Evolutionary conservation across 2,888 invertebrate species (phyloP).

Genomic region (Drosophila pseudotakahashii): DNA sequence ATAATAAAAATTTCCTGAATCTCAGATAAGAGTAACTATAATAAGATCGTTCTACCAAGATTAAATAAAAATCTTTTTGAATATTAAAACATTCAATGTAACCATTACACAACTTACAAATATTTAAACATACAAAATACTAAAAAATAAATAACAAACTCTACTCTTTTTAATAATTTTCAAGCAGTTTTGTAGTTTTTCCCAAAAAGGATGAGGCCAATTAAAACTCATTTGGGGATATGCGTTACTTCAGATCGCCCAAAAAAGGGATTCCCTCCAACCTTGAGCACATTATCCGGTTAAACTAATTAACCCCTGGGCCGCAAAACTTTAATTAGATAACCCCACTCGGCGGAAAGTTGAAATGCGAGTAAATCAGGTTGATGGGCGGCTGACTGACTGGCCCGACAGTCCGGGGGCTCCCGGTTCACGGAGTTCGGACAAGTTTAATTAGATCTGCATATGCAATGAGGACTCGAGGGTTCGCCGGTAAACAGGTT

Average conservation of each 20-base stretch:
- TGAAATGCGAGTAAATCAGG: slow-evolving; percentile 57
- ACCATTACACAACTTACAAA: too few species aligned
- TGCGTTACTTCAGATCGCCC: not conserved
- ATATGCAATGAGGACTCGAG: slow-evolving; percentile 55
- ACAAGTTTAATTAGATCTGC: slow-evolving; percentile 75
- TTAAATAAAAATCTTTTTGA: too few species aligned
- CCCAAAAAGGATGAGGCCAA: too few species aligned
- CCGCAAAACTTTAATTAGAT: slow-evolving; percentile 34
- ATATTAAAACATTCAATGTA: too few species aligned
- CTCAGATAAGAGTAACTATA: too few species aligned
- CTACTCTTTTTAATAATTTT: too few species aligned
- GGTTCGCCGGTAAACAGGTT: slow-evolving; percentile 31
- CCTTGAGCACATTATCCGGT: slow-evolving; percentile 34
- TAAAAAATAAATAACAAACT: too few species aligned
- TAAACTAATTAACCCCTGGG: slow-evolving; percentile 18
- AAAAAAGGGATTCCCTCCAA: slow-evolving; percentile 3
- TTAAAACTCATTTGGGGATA: not conserved
- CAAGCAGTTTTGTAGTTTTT: too few species aligned
- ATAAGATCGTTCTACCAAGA: too few species aligned
- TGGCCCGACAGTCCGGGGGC: slow-evolving; percentile 26
- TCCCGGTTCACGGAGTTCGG: slow-evolving; percentile 47
- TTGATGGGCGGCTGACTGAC: slow-evolving; percentile 45
- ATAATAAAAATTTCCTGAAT: too few species aligned
- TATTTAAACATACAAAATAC: too few species aligned
- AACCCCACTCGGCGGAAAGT: slow-evolving; percentile 19